These are phyloP conservation scores for Agrochola lota DNA, from an alignment of 2,888 invertebrate species.

Conservation along the genomic window DNA sequence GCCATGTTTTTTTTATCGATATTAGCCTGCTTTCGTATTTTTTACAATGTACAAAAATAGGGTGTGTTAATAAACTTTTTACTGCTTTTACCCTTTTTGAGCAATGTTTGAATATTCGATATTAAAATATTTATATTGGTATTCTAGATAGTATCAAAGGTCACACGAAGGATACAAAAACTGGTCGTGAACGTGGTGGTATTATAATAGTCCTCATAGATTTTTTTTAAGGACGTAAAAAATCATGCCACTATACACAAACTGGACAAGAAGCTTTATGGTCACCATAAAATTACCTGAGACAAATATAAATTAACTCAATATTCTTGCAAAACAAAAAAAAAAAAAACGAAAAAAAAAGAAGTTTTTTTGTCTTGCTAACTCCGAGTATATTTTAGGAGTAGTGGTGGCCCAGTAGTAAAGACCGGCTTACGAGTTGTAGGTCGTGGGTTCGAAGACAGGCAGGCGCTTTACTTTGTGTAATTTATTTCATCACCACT, in stretches of 20 bases:
- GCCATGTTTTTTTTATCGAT: slow-evolving; percentile 20
- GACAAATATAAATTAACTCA: neutral
- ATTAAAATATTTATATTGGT: slow-evolving; percentile 17
- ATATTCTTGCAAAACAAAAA: no score
- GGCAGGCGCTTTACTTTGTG: no score
- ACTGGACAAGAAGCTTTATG: neutral
- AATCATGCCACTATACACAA: neutral
- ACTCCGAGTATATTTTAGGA: no score
- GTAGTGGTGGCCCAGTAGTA: no score
- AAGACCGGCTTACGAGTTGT: no score
- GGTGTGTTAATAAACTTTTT: slow-evolving; percentile 26
- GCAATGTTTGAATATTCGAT: slow-evolving; percentile 9
- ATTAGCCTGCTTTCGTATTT: neutral
- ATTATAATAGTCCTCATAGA: neutral
- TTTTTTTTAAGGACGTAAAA: neutral
- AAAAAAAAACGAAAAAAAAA: no score
- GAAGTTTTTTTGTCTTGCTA: no score
- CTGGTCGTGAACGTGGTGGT: neutral
- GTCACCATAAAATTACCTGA: neutral
- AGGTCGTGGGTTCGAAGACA: no score
- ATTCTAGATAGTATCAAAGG: neutral
- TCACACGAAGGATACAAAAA: neutral
- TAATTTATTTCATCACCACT: no score
- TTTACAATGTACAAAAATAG: slow-evolving; percentile 11
- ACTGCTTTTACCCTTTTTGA: slow-evolving; percentile 22